These are phyloP conservation scores for Kuschelorhynchus macadamiae DNA, from an alignment of 2,888 invertebrate genomes.

Conservation along the genomic window DNA sequence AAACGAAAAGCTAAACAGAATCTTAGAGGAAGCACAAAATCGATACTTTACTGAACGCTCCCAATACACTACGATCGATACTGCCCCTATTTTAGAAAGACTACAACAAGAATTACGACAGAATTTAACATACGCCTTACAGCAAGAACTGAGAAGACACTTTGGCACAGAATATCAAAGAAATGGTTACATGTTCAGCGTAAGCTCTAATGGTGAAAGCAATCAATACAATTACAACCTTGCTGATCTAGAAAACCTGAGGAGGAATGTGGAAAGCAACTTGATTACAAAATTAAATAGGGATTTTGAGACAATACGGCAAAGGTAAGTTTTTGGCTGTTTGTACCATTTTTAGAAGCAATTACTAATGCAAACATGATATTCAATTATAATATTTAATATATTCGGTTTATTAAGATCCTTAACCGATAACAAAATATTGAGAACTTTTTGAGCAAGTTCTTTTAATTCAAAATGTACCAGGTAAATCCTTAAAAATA, in stretches of 20 bases:
- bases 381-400: too few relatives aligned
- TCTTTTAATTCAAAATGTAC: too few relatives aligned
- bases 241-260: slow-evolving; percentile 62
- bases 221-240: slow-evolving; percentile 62
- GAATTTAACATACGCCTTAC: slow-evolving; percentile 62
- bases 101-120: slow-evolving; percentile 61
- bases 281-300: slow-evolving; percentile 60
- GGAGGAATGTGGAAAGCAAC: slow-evolving; percentile 62
- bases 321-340: slow-evolving; percentile 32
- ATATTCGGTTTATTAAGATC: too few relatives aligned
- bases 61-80: slow-evolving; percentile 53
- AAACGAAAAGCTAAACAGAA: slow-evolving; percentile 58
- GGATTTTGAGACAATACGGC: slow-evolving; percentile 54
- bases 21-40: slow-evolving; percentile 57
- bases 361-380: too few relatives aligned
- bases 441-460: too few relatives aligned
- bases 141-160: slow-evolving; percentile 60
- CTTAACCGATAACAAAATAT: too few relatives aligned
- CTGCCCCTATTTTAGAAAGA: slow-evolving; percentile 58
- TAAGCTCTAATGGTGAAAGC: slow-evolving; percentile 56
- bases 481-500: too few relatives aligned
- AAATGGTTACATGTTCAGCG: slow-evolving; percentile 60
- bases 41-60: slow-evolving; percentile 57
- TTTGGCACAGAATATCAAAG: slow-evolving; percentile 63
- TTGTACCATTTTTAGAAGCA: too few relatives aligned